Conservation (phyloP, 2,113 vertebrate genomes). For the Hystrix brachyura region DNA sequence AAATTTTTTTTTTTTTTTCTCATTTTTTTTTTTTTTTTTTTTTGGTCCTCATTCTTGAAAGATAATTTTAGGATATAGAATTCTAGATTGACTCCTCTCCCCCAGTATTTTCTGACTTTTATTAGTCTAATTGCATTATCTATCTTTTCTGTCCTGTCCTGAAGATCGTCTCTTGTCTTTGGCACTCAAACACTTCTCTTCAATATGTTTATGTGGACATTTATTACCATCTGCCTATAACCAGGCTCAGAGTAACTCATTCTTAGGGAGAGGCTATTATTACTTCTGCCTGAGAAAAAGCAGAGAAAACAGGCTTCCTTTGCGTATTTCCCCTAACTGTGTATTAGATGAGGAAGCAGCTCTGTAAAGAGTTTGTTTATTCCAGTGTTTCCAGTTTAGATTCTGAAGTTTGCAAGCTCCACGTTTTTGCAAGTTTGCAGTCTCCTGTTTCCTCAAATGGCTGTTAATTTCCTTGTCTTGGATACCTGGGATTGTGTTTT, state of each 20-base stretch:
- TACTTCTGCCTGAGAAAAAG: background rate
- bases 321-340: background rate
- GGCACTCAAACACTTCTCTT: background rate
- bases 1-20: background rate
- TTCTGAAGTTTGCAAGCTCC: background rate
- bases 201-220: background rate
- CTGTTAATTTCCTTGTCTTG: background rate
- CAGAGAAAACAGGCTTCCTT: background rate
- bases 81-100: background rate
- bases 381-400: background rate
- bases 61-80: background rate
- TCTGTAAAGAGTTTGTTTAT: background rate
- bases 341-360: background rate
- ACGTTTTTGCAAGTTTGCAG: too few relatives aligned
- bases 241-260: background rate
- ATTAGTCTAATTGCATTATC: background rate
- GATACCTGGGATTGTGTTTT: background rate
- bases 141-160: background rate
- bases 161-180: background rate
- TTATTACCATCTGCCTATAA: background rate
- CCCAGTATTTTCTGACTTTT: background rate
- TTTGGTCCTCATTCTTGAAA: background rate
- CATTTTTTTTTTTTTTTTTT: background rate
- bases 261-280: background rate
- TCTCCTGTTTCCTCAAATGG: background rate